Evolutionary conservation across 2,888 invertebrate genomes (phyloP), one percentile per base, ranked within the genome.

Genomic region (Dicycla oo): DNA sequence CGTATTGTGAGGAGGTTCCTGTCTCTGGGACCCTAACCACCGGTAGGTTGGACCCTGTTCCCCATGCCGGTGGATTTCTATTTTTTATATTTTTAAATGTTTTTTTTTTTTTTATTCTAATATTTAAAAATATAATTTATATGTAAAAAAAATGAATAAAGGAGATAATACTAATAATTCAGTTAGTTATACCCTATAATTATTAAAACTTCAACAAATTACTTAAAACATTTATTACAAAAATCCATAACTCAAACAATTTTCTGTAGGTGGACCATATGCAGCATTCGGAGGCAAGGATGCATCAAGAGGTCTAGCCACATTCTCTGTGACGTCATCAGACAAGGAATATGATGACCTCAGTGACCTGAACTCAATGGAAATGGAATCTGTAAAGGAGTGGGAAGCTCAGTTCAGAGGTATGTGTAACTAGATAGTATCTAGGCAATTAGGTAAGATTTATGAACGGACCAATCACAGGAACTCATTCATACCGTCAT

Each of bases 351-450:
- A 99, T 95, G 99, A 99, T 96, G 99, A 99, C 93, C 97, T 99
- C 69, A 98, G 98, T 93, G 99, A 99, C 94, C 97, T 99, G 70
- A 98, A 98, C 90, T 97, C 98, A 20, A 97, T 98, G 96, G 98
- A 99, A 96, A 99, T 99, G 98, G 99, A 99, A 86, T 98, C 98
- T 34, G 98, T 99, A 11, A 97, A 97, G 83, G 99, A 99, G 95
- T 99, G 99, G 99, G 99, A 99, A 93, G 98, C 98, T 94, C 99
- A 99, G 93, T 99, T 99, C 93, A 98, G 98, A 97, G 99, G 99
- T 98, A 96, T 86, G 80, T 70, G 54, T 43, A 58, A 72, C 63
- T 65, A 73, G 49, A 47, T 40, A 40, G 3, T 11, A 34, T 45
- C 34, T 66, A 53, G 23, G 40, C 57, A 76, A 58, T 77, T 66